Evolutionary conservation across 2,888 invertebrate species (phyloP), one percentile per base, ranked within the genome.

Genomic region (Pomacea canaliculata): DNA sequence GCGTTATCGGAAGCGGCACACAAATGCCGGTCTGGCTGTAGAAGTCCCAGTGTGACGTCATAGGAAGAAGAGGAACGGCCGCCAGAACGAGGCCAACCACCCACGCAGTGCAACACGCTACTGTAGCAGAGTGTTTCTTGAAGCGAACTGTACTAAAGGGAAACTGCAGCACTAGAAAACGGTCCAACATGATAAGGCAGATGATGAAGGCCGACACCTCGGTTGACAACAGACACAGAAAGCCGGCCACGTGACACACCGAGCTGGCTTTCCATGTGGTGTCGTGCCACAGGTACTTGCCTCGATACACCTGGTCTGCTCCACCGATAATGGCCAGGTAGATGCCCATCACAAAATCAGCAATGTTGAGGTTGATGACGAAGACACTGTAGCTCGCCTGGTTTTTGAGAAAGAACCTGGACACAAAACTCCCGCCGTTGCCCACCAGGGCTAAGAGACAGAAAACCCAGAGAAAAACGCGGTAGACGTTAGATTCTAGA

Each of bases 141-240:
- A 90, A 84, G 10, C 76, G 76, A 12, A 80, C 49, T n/a, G 77
- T 71, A 23, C 80, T 92, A 70, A 94, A 89, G 19, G 94, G 93
- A 79, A 93, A 91, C 19, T 93, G 92, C 65, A 94, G 93, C 1
- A 93, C 93, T 80, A 93, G 91, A 81, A 93, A 92, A 19, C 94
- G 92, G 87, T 94, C 94, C 91, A 93, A 92, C 1, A 94, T 94
- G 75, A 94, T 93, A 79, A 94, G 83, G 0, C 93, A 92, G 19
- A 94, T 90, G 71, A 93, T 92, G 78, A 93, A 86, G 23, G 23
- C 23, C 23, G 23, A 23, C 23, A 23, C 23, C 23, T 23, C 23
- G 23, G 23, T 23, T 23, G 93, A 93, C 46, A 84, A 27, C 7
- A 83, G 79, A 1, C 83, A 79, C 19, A 84, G 67, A 37, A 81